Conservation (phyloP, 1,140 invertebrate species). For the Theocolax elegans region DNA sequence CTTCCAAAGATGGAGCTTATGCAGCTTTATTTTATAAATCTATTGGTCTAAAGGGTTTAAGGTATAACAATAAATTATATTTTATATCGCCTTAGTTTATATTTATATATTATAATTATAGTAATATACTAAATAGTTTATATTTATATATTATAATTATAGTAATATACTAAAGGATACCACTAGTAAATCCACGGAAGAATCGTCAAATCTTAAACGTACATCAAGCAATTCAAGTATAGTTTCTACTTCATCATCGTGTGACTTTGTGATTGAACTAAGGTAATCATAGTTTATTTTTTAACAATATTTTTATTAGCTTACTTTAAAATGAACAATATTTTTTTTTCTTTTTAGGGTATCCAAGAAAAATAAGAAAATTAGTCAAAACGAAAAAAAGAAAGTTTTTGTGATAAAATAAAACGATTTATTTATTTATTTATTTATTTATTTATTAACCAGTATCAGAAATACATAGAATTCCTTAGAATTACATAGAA, state of each 20-base stretch:
- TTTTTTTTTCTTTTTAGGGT: conserved; percentile 5
- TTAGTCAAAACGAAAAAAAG: conserved; percentile 38
- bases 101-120: background rate
- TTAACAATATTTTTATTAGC: background rate
- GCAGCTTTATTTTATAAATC: conserved; percentile 26
- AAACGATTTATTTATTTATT: background rate
- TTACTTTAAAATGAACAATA: background rate
- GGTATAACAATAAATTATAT: conserved; percentile 1
- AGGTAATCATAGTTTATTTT: background rate
- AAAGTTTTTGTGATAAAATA: conserved; percentile 14
- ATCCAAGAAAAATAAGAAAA: conserved; percentile 15
- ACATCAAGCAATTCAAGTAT: conserved; percentile 28
- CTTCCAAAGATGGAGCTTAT: conserved; percentile 13
- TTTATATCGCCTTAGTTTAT: background rate
- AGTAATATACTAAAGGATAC: conserved; percentile 9
- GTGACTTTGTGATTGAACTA: conserved; percentile 32
- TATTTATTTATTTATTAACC: too few species aligned
- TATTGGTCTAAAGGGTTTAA: conserved; percentile 12
- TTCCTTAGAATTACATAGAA: too few species aligned
- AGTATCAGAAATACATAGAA: too few species aligned
- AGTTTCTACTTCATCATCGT: conserved; percentile 1
- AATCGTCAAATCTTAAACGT: background rate
- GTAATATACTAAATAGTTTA: background rate
- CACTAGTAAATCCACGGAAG: background rate
- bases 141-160: too few species aligned